A percentile compares a stretch with the other conserved stretches of the same genome.
Evolutionary conservation across 2,113 vertebrate genomes (phyloP).

Genomic region (Marmota monax): DNA sequence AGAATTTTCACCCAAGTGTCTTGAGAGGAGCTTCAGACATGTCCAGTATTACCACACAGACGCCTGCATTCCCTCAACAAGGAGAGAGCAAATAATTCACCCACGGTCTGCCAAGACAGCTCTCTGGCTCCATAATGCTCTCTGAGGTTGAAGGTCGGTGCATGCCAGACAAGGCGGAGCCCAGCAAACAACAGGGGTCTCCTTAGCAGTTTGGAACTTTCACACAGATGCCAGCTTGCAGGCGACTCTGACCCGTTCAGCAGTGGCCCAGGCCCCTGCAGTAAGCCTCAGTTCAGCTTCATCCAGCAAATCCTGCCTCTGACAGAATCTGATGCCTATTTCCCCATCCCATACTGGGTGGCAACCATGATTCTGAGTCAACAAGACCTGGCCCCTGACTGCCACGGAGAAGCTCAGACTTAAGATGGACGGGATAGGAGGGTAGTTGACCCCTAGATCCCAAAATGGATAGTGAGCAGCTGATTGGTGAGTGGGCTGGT

Average conservation of each 20-base stretch:
- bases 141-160: constrained; percentile 72
- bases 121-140: constrained; percentile 53
- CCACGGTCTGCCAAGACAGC: constrained; percentile 62
- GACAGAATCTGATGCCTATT: not conserved
- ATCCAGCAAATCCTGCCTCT: not conserved
- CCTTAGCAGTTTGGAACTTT: constrained; percentile 33
- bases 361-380: not conserved
- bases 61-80: constrained; percentile 62
- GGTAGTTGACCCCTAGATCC: not conserved
- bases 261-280: not conserved
- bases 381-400: not conserved
- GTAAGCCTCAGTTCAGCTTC: not conserved
- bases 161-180: constrained; percentile 67
- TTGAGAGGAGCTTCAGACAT: constrained; percentile 32
- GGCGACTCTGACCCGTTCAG: not conserved
- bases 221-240: not conserved
- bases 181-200: constrained; percentile 29
- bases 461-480: not conserved
- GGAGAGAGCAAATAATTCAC: constrained; percentile 73
- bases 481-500: not conserved
- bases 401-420: not conserved
- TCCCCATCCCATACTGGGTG: not conserved
- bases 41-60: constrained; percentile 44
- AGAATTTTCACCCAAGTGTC: constrained; percentile 70
- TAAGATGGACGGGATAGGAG: not conserved